A percentile compares a stretch with the other conserved stretches of the same genome.
These are phyloP conservation scores for Wiebesia pumilae DNA, from an alignment of 1,140 invertebrate genomes.

Conservation along the genomic window DNA sequence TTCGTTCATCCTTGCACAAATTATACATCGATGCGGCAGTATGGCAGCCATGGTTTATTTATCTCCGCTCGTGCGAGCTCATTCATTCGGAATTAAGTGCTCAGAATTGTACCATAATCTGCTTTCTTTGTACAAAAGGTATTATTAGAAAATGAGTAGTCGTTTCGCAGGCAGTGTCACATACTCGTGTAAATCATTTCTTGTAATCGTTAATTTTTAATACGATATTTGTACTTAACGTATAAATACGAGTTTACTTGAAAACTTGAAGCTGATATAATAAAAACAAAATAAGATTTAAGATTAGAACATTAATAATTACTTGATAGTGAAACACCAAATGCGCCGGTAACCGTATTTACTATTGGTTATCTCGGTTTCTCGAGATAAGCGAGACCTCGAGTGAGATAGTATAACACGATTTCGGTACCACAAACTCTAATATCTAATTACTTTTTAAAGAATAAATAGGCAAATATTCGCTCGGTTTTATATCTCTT, in stretches of 20 bases:
- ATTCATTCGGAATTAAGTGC: too few species aligned
- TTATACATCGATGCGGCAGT: too few species aligned
- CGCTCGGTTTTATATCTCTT: background rate
- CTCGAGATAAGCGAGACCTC: background rate
- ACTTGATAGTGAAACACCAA: background rate
- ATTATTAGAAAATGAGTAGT: too few species aligned
- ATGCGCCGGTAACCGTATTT: background rate
- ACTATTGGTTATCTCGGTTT: conserved; percentile 4
- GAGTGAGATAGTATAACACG: background rate
- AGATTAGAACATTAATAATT: background rate
- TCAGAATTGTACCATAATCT: too few species aligned
- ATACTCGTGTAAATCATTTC: background rate
- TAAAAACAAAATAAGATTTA: background rate
- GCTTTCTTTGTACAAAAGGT: too few species aligned
- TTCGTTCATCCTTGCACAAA: too few species aligned
- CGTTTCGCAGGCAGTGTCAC: too few species aligned
- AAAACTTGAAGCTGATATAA: background rate
- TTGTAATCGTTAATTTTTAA: background rate
- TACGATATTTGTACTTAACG: too few species aligned
- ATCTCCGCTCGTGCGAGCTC: too few species aligned
- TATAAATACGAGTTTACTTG: too few species aligned
- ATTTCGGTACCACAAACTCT: background rate
- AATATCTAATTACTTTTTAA: background rate
- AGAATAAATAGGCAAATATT: background rate
- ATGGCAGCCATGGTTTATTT: too few species aligned